A percentile compares a stretch with the other conserved stretches of the same genome.
These are phyloP conservation scores for Stenchaetothrips biformis DNA, from an alignment of 2,888 invertebrate genomes.

Conservation along the genomic window DNA sequence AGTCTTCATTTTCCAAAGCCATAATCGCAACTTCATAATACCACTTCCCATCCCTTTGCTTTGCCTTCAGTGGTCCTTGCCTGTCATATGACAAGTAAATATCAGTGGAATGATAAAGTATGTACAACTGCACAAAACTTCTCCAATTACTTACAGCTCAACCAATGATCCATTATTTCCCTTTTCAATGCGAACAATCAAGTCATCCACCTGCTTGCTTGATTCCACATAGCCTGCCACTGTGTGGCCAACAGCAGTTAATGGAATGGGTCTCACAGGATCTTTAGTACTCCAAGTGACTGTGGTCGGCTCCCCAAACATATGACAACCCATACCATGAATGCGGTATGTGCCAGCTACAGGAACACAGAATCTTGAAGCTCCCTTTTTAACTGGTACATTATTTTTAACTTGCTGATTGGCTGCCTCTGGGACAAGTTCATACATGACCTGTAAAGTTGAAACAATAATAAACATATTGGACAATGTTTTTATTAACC, in stretches of 20 bases:
- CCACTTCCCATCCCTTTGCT: slow-evolving; percentile 40
- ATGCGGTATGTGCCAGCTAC: slow-evolving; percentile 64
- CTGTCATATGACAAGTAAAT: slow-evolving; percentile 36
- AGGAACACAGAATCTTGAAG: slow-evolving; percentile 62
- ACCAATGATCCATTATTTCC: slow-evolving; percentile 26
- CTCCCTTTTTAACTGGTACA: slow-evolving; percentile 32
- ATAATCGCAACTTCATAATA: slow-evolving; percentile 47
- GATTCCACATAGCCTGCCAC: slow-evolving; percentile 50
- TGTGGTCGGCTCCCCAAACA: slow-evolving; percentile 53
- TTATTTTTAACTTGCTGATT: neutral
- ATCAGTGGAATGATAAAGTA: slow-evolving; percentile 4
- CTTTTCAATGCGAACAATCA: slow-evolving; percentile 43
- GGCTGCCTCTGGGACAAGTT: neutral
- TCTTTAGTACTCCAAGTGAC: slow-evolving; percentile 49
- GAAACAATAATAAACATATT: neutral
- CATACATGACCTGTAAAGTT: neutral
- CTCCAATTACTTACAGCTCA: slow-evolving; percentile 14
- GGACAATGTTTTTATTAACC: too few relatives aligned
- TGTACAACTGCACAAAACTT: slow-evolving; percentile 16
- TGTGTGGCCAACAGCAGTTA: slow-evolving; percentile 55
- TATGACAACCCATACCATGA: slow-evolving; percentile 74
- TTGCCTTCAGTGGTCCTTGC: slow-evolving; percentile 42
- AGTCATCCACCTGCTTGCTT: slow-evolving; percentile 49
- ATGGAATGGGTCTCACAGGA: slow-evolving; percentile 40
- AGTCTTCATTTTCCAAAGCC: slow-evolving; percentile 51